These are phyloP conservation scores for Aldabrachelys gigantea DNA, from an alignment of 2,113 vertebrate species.

Conservation along the genomic window DNA sequence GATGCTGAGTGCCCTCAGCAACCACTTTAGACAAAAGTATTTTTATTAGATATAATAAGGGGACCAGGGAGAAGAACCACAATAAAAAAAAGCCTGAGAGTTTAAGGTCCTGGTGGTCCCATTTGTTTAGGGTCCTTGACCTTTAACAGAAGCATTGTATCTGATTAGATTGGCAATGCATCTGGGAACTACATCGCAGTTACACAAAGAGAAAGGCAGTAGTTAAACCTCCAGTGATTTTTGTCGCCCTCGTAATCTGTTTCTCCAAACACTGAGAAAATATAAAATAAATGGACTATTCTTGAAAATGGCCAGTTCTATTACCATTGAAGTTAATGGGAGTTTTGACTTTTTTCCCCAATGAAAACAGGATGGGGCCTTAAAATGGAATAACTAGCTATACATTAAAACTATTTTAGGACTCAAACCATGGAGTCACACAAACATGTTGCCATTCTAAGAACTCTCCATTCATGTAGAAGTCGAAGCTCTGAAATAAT, in stretches of 20 bases:
- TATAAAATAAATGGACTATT: background rate
- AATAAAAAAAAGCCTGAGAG: background rate
- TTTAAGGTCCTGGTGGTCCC: background rate
- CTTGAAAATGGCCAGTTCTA: background rate
- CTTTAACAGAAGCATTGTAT: background rate
- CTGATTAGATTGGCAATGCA: background rate
- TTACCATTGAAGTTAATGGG: background rate
- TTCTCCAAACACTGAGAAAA: background rate
- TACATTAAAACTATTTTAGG: background rate
- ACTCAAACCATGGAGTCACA: background rate
- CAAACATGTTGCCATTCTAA: fast-evolving
- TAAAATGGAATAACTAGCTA: background rate
- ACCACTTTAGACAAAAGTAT: background rate
- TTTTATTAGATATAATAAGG: background rate
- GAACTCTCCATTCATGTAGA: background rate
- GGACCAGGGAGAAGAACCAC: background rate
- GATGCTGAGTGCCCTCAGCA: background rate
- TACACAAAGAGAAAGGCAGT: background rate
- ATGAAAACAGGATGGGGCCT: fast-evolving
- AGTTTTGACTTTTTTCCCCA: background rate
- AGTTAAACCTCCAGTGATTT: background rate
- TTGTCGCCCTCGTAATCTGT: background rate
- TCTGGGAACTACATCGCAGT: background rate
- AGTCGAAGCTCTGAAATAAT: background rate
- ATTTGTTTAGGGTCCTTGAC: background rate